Percentiles rank a stretch among this genome's conserved stretches.
phyloP scores from a whole-genome alignment of 2,888 invertebrate species.

The Pharmacophagus antenor region DNA sequence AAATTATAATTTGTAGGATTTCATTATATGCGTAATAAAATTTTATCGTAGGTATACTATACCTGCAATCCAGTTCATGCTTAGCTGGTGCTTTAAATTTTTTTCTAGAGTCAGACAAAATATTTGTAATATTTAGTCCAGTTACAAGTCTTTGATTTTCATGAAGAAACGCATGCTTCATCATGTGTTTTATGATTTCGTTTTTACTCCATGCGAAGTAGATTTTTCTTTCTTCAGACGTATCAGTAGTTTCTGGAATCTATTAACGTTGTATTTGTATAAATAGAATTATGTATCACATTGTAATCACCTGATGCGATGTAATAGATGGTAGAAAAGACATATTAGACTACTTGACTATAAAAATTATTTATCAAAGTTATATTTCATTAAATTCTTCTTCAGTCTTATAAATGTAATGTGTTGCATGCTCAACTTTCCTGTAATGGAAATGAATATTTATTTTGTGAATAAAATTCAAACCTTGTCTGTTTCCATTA shows the following conservation, averaged over 20 bases:
- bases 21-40: no score
- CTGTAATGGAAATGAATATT: no score
- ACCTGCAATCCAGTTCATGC: conserved; percentile 64
- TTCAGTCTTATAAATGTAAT: no score
- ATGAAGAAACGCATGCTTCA: conserved; percentile 74
- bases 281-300: no score
- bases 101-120: conserved; percentile 55
- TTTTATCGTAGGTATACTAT: conserved; percentile 5
- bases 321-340: no score
- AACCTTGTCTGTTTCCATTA: conserved; percentile 39
- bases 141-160: conserved; percentile 49
- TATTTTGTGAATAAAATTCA: neutral
- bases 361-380: no score
- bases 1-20: no score
- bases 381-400: no score
- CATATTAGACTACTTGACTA: no score
- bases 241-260: conserved; percentile 27
- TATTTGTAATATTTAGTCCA: conserved; percentile 41
- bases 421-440: no score
- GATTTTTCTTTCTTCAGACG: conserved; percentile 31
- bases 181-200: conserved; percentile 58
- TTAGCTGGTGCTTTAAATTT: conserved; percentile 50
- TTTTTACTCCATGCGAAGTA: conserved; percentile 79
- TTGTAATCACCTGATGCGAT: neutral
- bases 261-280: neutral